Evolutionary conservation across 2,797 vertebrate genomes (phyloP), one percentile per base, ranked within the genome.

Genomic region (Poeciliopsis gracilis): DNA sequence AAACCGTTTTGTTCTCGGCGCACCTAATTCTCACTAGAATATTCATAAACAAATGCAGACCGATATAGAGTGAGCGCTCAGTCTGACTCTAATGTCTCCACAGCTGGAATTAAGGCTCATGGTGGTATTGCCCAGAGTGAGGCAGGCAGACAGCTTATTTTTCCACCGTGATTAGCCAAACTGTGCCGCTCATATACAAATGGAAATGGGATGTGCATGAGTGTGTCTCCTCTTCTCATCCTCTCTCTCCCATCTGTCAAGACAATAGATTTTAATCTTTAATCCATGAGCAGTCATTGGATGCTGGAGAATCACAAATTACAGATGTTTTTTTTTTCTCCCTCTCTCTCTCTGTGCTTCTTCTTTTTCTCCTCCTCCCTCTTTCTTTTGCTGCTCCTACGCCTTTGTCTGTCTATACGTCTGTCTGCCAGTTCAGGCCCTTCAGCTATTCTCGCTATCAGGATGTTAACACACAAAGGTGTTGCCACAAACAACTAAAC

Each of bases 261-360:
- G 97, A 98, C 98, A 98, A 98, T 97, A 98, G 97, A 98, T 99
- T 98, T 98, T 97, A 99, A 99, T 99, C 98, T 99, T 99, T 99
- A 99, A 99, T 99, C 98, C 98, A 99, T 98, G 98, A 97, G 97
- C 98, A 99, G 97, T 97, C 98, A 98, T 97, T 96, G 97, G 98
- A 98, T 98, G 98, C 96, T 96, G 95, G 96, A 91, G 97, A 98
- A 98, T 98, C 97, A 97, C 97, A 98, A 97, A 98, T 99, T 98
- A 98, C 97, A 99, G 98, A 98, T 99, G 97, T 99, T 99, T 96
- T 96, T 55, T 18, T 33, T 70, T 25, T 33, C 33, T 33, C 36
- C 0, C 36, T 38, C 36, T 38, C 36, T 81, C 76, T 33, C 30
- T 43, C 33, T 49, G 28, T 41, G 30, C 12, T 53, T 73, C 28